Evolutionary conservation across 2,888 invertebrate genomes (phyloP), one percentile per base, ranked within the genome.

Genomic region (Prionchulus punctatus): DNA sequence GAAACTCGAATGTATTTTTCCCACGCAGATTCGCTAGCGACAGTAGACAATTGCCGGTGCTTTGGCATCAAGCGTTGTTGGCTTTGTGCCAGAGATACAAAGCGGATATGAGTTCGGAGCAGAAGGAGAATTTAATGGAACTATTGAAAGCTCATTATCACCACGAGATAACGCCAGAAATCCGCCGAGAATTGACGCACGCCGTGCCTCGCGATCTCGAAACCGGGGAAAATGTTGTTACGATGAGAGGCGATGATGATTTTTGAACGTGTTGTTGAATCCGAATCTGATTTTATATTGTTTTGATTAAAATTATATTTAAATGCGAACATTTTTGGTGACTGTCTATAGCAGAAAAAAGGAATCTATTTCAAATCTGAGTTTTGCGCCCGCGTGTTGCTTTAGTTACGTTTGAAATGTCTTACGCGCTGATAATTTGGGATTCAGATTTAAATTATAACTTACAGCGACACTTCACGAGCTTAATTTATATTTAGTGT

Each of bases 81-180:
- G 85, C 90, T 2, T 92, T 98, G 77, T 84, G 84, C 1, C 91
- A 96, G 74, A 80, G 90, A 52, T 98, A 98, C 73, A 94, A 94
- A 74, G 82, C 85, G 58, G 91, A 94, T 71, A 82, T 98, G 61
- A 89, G 88, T 43, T 80, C 82, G 1, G 94, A 96, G 66, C 96
- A 98, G 74, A 82, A 83, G 66, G 87, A 90, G 67, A 82, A 85
- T 0, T 73, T 98, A 49, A 72, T 89, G 51, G 82, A 82, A 61
- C 77, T 98, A 43, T 70, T 92, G 25, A 79, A 81, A 65, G 60
- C 58, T 65, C 86, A 90, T 64, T 76, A 73, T 0, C 78, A 79
- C 60, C 69, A 70, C 36, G 66, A 72, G 56, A 82, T 91, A 52
- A 85, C 87, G 12, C 75, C 81, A 1, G 89, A 92, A 79, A 82